Evolutionary conservation across 1,140 invertebrate species (phyloP).

Genomic region (Plectrocnemia conspersa): DNA sequence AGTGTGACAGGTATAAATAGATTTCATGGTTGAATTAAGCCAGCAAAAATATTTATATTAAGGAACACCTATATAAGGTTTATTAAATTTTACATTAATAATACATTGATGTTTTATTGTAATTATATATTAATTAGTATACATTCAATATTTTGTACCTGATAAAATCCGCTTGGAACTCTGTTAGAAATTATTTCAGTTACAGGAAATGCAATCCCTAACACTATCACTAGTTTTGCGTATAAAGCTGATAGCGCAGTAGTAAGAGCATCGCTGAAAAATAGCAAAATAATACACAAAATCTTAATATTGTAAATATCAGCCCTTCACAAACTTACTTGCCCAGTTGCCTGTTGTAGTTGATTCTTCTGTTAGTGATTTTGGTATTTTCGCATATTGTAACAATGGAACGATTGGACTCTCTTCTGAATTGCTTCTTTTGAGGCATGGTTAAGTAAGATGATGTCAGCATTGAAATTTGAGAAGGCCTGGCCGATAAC

Average conservation of each 20-base stretch:
- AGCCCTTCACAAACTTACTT: no score
- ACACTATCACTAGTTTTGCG: conserved; percentile 71
- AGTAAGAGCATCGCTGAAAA: conserved; percentile 51
- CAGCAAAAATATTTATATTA: no score
- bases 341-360: conserved; percentile 34
- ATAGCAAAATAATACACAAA: no score
- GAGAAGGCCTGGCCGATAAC: conserved; percentile 53
- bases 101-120: no score
- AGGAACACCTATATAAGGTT: no score
- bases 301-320: no score
- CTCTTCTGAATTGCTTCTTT: conserved; percentile 36
- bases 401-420: no score
- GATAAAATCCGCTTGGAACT: conserved; percentile 60
- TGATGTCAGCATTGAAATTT: conserved; percentile 52
- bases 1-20: no score
- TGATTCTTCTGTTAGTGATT: conserved; percentile 12
- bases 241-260: conserved; percentile 69
- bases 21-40: no score
- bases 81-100: no score
- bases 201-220: conserved; percentile 68
- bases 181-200: conserved; percentile 64
- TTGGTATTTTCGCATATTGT: conserved; percentile 22
- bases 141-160: conserved; percentile 51
- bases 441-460: conserved; percentile 43
- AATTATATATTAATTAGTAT: no score